Conservation (phyloP, 2,113 vertebrate species). For the Empidonax alnorum region DNA sequence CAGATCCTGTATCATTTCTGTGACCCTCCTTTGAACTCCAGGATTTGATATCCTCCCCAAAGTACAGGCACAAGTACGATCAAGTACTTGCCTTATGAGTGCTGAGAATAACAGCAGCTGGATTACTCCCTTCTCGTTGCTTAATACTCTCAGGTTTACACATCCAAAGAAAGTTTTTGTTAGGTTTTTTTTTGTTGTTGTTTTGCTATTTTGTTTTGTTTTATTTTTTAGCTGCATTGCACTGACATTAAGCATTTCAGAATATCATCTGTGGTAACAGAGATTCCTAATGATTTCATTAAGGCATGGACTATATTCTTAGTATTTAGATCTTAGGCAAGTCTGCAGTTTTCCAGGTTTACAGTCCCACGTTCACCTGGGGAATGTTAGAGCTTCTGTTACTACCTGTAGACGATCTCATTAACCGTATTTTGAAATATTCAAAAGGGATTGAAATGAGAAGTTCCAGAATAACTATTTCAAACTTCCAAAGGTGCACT, state of each 20-base stretch:
- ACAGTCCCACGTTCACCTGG: background rate
- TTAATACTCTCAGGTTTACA: background rate
- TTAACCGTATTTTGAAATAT: conserved; percentile 9
- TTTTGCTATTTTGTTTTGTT: background rate
- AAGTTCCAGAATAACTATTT: conserved; percentile 4
- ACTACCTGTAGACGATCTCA: background rate
- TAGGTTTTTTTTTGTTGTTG: background rate
- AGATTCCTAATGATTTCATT: background rate
- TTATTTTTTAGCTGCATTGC: background rate
- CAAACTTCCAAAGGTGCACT: background rate
- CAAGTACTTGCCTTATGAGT: background rate
- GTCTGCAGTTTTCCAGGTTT: background rate
- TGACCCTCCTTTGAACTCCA: conserved; percentile 39
- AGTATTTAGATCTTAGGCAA: background rate
- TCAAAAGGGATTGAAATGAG: conserved; percentile 4
- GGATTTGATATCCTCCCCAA: background rate
- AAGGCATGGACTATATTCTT: background rate
- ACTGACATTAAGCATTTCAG: background rate
- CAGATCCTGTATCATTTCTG: background rate
- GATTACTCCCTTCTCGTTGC: background rate
- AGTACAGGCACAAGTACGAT: background rate
- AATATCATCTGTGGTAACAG: background rate
- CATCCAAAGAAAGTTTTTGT: background rate
- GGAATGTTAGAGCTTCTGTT: conserved; percentile 2
- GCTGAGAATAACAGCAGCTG: background rate